A percentile compares a stretch with the other conserved stretches of the same genome.
Conservation (phyloP, 2,888 invertebrate genomes). For the Cremastinae sp. region DNA sequence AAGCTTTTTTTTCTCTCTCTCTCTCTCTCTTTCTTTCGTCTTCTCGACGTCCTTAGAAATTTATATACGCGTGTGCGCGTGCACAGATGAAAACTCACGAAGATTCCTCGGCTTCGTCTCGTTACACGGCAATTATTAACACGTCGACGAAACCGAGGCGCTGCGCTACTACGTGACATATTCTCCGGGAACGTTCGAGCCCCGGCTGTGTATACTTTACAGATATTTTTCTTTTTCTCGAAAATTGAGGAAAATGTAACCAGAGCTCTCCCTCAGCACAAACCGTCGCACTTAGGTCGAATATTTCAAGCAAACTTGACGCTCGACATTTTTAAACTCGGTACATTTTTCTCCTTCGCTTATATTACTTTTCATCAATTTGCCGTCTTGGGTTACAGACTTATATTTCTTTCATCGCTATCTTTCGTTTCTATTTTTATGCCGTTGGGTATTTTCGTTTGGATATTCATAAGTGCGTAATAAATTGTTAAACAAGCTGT, state of each 20-base stretch:
- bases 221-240: slow-evolving; percentile 41
- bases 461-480: too few species aligned
- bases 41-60: neutral
- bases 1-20: neutral
- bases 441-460: too few species aligned
- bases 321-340: neutral
- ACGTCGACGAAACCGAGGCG: slow-evolving; percentile 54
- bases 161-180: slow-evolving; percentile 51
- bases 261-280: slow-evolving; percentile 9
- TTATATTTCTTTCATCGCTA: too few species aligned
- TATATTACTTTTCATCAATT: too few species aligned
- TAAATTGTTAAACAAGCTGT: too few species aligned
- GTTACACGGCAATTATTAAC: slow-evolving; percentile 58
- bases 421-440: too few species aligned
- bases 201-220: slow-evolving; percentile 9
- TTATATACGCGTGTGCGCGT: slow-evolving; percentile 8
- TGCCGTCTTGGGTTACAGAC: too few species aligned
- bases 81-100: slow-evolving; percentile 18
- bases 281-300: neutral
- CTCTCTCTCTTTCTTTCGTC: slow-evolving; percentile 26
- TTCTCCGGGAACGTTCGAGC: slow-evolving; percentile 18
- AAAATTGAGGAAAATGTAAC: slow-evolving; percentile 49
- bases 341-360: too few species aligned
- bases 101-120: slow-evolving; percentile 28
- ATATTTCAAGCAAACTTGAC: neutral